Evolutionary conservation across 2,797 vertebrate genomes (phyloP).

Genomic region (Propithecus deckenii): DNA sequence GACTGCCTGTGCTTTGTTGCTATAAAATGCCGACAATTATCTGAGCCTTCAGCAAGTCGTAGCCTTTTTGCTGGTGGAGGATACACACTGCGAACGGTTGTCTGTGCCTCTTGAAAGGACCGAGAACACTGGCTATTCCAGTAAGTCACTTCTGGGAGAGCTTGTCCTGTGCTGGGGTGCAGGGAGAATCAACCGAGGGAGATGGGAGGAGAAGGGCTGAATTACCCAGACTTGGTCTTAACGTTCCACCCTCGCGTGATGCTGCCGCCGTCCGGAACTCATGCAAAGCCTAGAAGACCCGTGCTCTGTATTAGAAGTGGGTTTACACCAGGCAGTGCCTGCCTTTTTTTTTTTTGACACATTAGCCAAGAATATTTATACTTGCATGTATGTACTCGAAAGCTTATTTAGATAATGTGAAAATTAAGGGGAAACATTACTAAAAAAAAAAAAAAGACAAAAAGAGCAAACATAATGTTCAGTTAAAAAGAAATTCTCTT

Average conservation of each 20-base stretch:
- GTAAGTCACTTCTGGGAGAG: background rate
- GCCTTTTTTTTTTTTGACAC: background rate
- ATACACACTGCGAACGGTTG: fast-evolving
- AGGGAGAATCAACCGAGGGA: background rate
- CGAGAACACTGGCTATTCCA: background rate
- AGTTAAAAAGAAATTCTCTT: background rate
- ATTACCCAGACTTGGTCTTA: background rate
- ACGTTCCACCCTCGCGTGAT: fast-evolving
- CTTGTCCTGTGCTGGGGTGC: background rate
- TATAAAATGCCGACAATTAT: background rate
- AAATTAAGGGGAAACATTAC: background rate
- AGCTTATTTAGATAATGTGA: background rate
- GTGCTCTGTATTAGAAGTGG: background rate
- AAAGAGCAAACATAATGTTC: background rate
- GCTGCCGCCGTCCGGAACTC: too few relatives aligned
- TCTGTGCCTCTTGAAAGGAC: too few relatives aligned
- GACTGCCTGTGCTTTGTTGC: background rate
- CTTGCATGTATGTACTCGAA: background rate
- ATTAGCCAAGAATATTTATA: background rate
- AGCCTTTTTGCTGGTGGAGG: background rate
- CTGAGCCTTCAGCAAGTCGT: background rate
- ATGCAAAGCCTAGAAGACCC: fast-evolving
- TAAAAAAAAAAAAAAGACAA: too few relatives aligned
- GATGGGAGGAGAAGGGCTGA: too few relatives aligned
- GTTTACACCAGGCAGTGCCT: too few relatives aligned